Percentiles rank a stretch among this genome's conserved stretches.
phyloP scores from a whole-genome alignment of 2,888 invertebrate species.

The Caenorhabditis afra region DNA sequence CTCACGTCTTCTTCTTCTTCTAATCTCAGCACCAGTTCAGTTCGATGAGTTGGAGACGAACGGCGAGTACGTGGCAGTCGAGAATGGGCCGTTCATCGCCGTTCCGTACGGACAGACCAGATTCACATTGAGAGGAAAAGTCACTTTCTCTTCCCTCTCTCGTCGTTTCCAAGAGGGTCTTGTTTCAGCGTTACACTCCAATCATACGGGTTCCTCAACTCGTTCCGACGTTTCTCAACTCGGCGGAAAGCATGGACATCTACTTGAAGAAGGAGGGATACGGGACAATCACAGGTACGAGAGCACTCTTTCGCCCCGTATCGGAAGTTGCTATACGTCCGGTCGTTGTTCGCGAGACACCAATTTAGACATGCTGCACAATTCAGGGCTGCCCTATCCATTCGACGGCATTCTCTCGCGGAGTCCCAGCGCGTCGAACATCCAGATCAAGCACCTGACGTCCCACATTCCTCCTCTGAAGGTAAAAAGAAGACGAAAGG shows the following conservation, averaged over 20 bases:
- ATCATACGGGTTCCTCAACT: constrained; percentile 49
- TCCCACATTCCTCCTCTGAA: constrained; percentile 60
- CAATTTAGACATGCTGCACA: neutral
- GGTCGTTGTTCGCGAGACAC: constrained; percentile 4
- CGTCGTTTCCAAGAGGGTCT: neutral
- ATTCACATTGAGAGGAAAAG: constrained; percentile 52
- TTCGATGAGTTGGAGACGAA: constrained; percentile 68
- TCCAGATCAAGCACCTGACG: constrained; percentile 59
- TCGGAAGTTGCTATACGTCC: constrained; percentile 37
- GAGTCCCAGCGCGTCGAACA: constrained; percentile 65
- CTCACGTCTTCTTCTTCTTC: neutral
- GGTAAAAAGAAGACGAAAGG: constrained; percentile 18
- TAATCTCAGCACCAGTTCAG: constrained; percentile 42
- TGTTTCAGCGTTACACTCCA: constrained; percentile 60
- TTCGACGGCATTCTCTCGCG: constrained; percentile 64
- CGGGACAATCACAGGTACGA: constrained; percentile 66
- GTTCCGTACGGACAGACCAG: constrained; percentile 62
- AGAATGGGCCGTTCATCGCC: constrained; percentile 61
- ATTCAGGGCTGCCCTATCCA: constrained; percentile 68
- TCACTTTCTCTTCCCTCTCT: neutral
- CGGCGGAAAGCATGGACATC: constrained; percentile 68
- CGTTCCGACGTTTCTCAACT: constrained; percentile 59
- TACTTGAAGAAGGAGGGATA: constrained; percentile 69
- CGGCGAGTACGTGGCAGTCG: constrained; percentile 72
- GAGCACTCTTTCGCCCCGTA: neutral